phyloP scores from a whole-genome alignment of 1,140 invertebrate genomes.

The Drosophila littoralis region DNA sequence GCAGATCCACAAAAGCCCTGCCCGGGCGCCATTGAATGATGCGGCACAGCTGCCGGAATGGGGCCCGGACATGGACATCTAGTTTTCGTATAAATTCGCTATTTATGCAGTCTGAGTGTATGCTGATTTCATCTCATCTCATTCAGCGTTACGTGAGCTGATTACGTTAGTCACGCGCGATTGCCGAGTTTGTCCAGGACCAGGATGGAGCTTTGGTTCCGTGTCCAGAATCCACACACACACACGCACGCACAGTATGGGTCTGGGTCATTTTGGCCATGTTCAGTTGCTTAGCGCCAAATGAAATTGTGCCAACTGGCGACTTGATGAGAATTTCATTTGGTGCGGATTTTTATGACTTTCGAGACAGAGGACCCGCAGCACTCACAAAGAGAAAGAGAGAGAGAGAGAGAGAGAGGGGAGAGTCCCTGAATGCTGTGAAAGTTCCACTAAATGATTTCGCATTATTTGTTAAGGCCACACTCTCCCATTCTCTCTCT shows the following conservation, averaged over 20 bases:
- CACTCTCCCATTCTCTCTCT: background rate
- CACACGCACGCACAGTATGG: conserved; percentile 7
- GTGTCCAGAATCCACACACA: conserved; percentile 31
- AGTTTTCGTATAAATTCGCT: conserved; percentile 67
- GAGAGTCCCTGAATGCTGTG: conserved; percentile 16
- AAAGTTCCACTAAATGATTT: conserved; percentile 78
- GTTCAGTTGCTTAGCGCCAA: conserved; percentile 72
- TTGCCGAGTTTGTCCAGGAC: conserved; percentile 32
- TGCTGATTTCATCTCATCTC: conserved; percentile 82
- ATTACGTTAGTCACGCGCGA: conserved; percentile 79
- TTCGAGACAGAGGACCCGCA: conserved; percentile 23
- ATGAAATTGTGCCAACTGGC: conserved; percentile 80
- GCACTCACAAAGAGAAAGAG: conserved; percentile 2
- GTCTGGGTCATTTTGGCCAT: conserved; percentile 45
- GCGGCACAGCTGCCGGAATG: conserved; percentile 28
- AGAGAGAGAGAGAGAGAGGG: conserved; percentile 18
- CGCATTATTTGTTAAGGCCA: conserved; percentile 73
- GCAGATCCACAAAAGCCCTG: conserved; percentile 43
- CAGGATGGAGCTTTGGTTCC: conserved; percentile 14
- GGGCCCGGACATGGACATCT: conserved; percentile 27
- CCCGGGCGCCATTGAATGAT: conserved; percentile 34
- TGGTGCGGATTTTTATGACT: conserved; percentile 79
- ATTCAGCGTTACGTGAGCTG: conserved; percentile 79
- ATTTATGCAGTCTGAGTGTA: conserved; percentile 78
- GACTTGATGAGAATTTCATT: conserved; percentile 79